Base-by-base conservation (phyloP, 2,888 invertebrate genomes). In the Amblyjoppa proteus region DNA sequence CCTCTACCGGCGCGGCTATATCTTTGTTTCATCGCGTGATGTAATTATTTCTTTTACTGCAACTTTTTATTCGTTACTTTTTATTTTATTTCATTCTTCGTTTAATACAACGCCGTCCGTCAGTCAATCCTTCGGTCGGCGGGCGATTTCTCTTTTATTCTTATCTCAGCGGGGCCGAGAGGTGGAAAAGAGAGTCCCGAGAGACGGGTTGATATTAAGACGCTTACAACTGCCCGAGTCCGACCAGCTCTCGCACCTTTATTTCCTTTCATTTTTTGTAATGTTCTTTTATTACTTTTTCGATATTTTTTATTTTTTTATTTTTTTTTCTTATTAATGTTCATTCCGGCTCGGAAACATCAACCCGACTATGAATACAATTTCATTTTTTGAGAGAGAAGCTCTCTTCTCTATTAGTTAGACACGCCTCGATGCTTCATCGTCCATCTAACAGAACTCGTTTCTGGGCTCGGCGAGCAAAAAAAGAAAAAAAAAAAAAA, bases 341-440 rank as follows among this genome's bases (percentile, higher is more conserved):
- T 41, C 16, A 38, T 75, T 58, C 45, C 49, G 5, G 58, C 69
- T 79, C 25, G 41, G 56, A n/a, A 66, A 81, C 41, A 66, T 71
- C 9, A 34, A 31, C 38, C 38, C 80, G 68, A 70, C 64, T 61
- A 64, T 53, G 64, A 51, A 73, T 56, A 70, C 73, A 73, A 81
- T 73, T 73, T 84, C 61, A 64, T 64, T 34, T 13, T 4, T 4
- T 20, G 41, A 49, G 28, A 25, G 76, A 71, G 73, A 53, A 28
- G 25, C 69, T 53, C 53, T 70, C 53, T 45, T 77, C 81, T 81
- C 85, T 68, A 78, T 81, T 85, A 81, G 85, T 51, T 77, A 41
- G 84, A 84, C 84, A 81, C 73, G 81, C 81, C 84, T 81, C 81
- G 78, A 81, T 61, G 84, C 77, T 81, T 78, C 84, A 64, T 81